These are phyloP conservation scores for Epizoanthus fatuus DNA, from an alignment of 92 coral and sea anemone genomes.

Conservation along the genomic window DNA sequence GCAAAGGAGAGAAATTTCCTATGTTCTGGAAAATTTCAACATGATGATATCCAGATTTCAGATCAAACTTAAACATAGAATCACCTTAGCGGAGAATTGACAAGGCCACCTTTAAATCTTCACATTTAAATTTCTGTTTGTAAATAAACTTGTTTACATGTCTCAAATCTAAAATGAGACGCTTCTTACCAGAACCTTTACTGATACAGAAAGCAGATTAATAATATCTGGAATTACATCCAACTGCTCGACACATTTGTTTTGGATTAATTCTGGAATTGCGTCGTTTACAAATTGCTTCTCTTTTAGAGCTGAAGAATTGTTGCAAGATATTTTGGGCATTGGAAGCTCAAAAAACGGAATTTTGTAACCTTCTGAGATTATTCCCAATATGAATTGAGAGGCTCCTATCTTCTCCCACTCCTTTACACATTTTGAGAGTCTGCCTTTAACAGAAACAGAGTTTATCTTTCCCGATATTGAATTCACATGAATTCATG, in stretches of 20 bases:
- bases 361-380: too few relatives aligned
- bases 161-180: constrained; percentile 41
- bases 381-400: too few relatives aligned
- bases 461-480: too few relatives aligned
- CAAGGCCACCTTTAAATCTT: constrained; percentile 39
- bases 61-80: constrained; percentile 45
- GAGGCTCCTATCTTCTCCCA: too few relatives aligned
- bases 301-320: background rate
- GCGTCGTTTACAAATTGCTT: constrained; percentile 34
- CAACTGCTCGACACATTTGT: constrained; percentile 48
- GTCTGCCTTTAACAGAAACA: too few relatives aligned
- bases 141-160: constrained; percentile 24
- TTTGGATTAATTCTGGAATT: background rate
- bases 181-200: constrained; percentile 55
- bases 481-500: too few relatives aligned
- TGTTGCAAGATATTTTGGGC: too few relatives aligned
- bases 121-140: constrained; percentile 65
- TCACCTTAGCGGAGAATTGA: constrained; percentile 25
- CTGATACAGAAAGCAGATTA: constrained; percentile 60
- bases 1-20: constrained; percentile 29
- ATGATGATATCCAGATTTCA: constrained; percentile 19
- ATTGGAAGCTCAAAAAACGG: too few relatives aligned
- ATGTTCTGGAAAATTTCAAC: constrained; percentile 9
- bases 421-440: too few relatives aligned
- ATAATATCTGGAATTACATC: constrained; percentile 16